These are phyloP conservation scores for Sipha maydis DNA, from an alignment of 2,888 invertebrate genomes.

Conservation along the genomic window DNA sequence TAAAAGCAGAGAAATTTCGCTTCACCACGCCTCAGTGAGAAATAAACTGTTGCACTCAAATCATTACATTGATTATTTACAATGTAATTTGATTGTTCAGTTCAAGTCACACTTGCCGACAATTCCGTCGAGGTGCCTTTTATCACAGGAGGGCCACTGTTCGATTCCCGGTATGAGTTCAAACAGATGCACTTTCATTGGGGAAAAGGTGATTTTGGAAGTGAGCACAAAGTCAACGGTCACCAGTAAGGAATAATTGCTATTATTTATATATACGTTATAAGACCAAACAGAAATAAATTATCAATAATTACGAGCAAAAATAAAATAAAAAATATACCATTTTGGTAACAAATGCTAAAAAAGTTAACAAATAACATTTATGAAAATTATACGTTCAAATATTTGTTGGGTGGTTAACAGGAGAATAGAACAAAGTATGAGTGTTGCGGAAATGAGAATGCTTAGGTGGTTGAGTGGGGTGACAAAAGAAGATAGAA, in stretches of 20 bases:
- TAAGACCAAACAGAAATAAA: no score
- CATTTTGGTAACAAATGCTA: no score
- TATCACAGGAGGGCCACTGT: slow-evolving; percentile 63
- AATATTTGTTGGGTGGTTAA: no score
- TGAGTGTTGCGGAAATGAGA: no score
- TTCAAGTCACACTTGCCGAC: not conserved
- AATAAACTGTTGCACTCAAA: not conserved
- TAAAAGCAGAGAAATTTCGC: not conserved
- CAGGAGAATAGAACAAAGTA: no score
- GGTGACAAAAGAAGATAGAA: no score
- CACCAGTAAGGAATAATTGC: slow-evolving; percentile 70
- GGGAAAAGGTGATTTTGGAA: slow-evolving; percentile 74
- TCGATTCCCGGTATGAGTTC: slow-evolving; percentile 72
- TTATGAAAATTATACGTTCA: no score
- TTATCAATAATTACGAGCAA: no score
- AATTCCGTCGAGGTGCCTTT: not conserved
- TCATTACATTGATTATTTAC: not conserved
- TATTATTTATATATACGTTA: not conserved
- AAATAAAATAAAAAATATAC: no score
- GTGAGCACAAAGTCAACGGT: slow-evolving; percentile 75
- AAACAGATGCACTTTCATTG: slow-evolving; percentile 79
- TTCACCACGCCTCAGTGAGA: not conserved
- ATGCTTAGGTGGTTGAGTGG: no score
- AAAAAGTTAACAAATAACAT: no score
- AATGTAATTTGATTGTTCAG: not conserved